Evolutionary conservation across 2,888 invertebrate genomes (phyloP).

Genomic region (Cheilosia impressa): DNA sequence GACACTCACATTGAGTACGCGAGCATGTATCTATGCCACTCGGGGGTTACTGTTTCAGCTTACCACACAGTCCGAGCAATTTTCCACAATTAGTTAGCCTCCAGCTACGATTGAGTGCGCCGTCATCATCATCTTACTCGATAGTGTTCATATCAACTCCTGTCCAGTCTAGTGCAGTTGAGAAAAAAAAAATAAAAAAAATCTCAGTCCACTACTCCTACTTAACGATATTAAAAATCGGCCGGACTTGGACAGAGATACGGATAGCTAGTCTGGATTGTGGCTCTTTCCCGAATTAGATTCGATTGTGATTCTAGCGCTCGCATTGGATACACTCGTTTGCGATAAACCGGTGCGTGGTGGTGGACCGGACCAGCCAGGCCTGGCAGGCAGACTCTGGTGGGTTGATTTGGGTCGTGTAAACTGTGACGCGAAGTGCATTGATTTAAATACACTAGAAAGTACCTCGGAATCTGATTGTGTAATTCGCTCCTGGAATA

Average conservation of each 20-base stretch:
- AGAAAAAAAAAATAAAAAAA: constrained; percentile 1
- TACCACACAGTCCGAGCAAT: constrained; percentile 66
- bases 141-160: constrained; percentile 11
- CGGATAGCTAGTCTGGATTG: constrained; percentile 30
- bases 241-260: constrained; percentile 13
- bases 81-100: constrained; percentile 75
- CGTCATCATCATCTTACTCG: constrained; percentile 55
- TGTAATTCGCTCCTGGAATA: constrained; percentile 42
- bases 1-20: constrained; percentile 40
- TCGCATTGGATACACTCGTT: constrained; percentile 10
- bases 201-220: constrained; percentile 41
- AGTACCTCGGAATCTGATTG: constrained; percentile 52
- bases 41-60: constrained; percentile 50
- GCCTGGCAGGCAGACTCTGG: constrained; percentile 51
- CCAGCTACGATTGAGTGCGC: constrained; percentile 74
- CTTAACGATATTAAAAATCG: constrained; percentile 33
- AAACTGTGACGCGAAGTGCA: constrained; percentile 21
- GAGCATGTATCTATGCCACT: constrained; percentile 51
- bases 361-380: constrained; percentile 1
- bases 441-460: constrained; percentile 32
- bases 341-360: constrained; percentile 38
- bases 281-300: constrained; percentile 38
- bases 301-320: constrained; percentile 44
- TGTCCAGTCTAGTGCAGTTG: constrained; percentile 34
- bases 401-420: constrained; percentile 59